phyloP scores from a whole-genome alignment of 2,113 vertebrate species.

The Murina feae region DNA sequence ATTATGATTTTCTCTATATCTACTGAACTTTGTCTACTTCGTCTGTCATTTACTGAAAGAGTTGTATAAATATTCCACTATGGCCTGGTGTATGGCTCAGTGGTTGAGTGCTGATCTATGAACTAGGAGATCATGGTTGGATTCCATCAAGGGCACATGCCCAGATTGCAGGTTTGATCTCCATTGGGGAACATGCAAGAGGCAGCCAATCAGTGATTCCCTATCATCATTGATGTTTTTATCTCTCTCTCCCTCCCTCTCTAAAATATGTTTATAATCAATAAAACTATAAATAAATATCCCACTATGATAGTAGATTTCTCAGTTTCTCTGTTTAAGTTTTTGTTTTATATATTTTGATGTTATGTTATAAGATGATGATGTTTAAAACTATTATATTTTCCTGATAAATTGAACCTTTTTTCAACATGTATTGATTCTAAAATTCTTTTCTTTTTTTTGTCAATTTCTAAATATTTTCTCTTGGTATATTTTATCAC shows the following conservation, averaged over 20 bases:
- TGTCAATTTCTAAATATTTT: not conserved
- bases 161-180: too few relatives aligned
- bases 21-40: not conserved
- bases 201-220: too few relatives aligned
- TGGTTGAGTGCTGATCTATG: too few relatives aligned
- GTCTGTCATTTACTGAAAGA: not conserved
- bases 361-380: not conserved
- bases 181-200: too few relatives aligned
- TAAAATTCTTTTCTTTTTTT: not conserved
- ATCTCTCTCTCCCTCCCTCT: too few relatives aligned
- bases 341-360: not conserved
- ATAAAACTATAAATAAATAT: too few relatives aligned
- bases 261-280: too few relatives aligned
- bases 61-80: not conserved
- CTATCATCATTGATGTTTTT: too few relatives aligned
- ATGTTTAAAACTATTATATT: not conserved
- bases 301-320: not conserved
- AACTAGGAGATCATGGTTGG: too few relatives aligned
- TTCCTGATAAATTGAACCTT: not conserved
- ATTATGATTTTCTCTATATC: not conserved
- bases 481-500: not conserved
- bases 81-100: too few relatives aligned
- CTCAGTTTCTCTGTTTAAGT: not conserved
- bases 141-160: too few relatives aligned
- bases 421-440: not conserved